phyloP scores from a whole-genome alignment of 2,888 invertebrate species.

The Unio pictorum region DNA sequence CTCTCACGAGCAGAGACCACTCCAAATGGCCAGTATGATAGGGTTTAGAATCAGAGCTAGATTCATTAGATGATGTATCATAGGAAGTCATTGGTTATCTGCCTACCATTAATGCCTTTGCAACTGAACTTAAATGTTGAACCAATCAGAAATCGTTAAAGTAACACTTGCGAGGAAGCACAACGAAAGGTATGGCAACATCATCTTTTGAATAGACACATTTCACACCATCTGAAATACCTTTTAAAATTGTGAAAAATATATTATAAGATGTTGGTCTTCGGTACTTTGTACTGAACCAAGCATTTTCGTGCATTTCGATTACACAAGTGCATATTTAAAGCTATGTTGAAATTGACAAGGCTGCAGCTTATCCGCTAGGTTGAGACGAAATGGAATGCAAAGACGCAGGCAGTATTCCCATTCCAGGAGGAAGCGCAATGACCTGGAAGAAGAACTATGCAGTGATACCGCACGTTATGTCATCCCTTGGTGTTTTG shows the following conservation, averaged over 20 bases:
- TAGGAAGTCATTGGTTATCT: constrained; percentile 7
- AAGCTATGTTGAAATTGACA: too few species aligned
- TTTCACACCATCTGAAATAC: constrained; percentile 17
- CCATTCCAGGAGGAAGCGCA: too few species aligned
- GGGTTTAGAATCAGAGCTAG: not conserved
- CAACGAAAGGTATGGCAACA: not conserved
- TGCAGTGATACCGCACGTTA: too few species aligned
- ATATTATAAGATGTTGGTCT: constrained; percentile 6
- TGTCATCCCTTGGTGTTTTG: too few species aligned
- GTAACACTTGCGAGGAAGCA: constrained; percentile 10
- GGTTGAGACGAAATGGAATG: too few species aligned
- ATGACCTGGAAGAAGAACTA: too few species aligned
- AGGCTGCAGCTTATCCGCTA: too few species aligned
- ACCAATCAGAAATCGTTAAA: not conserved
- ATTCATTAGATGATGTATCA: not conserved
- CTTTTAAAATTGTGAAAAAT: constrained; percentile 9
- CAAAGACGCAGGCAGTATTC: too few species aligned
- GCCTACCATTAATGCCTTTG: not conserved
- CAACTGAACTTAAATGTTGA: constrained; percentile 4
- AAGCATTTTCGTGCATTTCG: too few species aligned
- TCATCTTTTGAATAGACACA: constrained; percentile 10
- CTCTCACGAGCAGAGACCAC: constrained; percentile 35
- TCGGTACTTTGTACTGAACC: constrained; percentile 1
- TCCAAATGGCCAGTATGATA: constrained; percentile 8
- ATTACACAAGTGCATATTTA: too few species aligned